Percentiles rank a stretch among this genome's conserved stretches.
Evolutionary conservation across 92 coral and sea anemone genomes (phyloP).

Genomic region (Actinernus sp.): DNA sequence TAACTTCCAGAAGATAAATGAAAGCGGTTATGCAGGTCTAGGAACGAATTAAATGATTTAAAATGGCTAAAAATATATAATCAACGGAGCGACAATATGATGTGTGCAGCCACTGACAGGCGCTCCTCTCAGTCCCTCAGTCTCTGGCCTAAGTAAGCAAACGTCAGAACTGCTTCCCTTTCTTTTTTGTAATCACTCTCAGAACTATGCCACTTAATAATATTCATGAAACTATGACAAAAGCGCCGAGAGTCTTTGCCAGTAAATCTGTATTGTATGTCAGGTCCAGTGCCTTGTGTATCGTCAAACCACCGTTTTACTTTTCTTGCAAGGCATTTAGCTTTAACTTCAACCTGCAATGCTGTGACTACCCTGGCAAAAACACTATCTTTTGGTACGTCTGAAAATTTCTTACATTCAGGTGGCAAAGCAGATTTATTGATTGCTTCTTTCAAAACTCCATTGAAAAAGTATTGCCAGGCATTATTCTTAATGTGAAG

Average conservation of each 20-base stretch:
- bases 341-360: conserved; percentile 64
- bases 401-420: conserved; percentile 36
- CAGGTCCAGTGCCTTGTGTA: conserved; percentile 62
- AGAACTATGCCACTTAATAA: conserved; percentile 29
- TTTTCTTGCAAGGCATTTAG: conserved; percentile 60
- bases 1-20: too few relatives aligned
- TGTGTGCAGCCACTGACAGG: too few relatives aligned
- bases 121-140: conserved; percentile 34
- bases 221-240: conserved; percentile 61
- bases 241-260: conserved; percentile 70
- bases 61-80: too few relatives aligned
- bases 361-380: conserved; percentile 56
- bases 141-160: conserved; percentile 31
- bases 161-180: conserved; percentile 45
- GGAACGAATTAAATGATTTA: too few relatives aligned
- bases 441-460: conserved; percentile 61
- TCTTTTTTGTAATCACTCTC: conserved; percentile 68
- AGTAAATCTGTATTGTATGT: conserved; percentile 72
- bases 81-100: too few relatives aligned
- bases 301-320: conserved; percentile 76
- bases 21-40: too few relatives aligned
- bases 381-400: conserved; percentile 53
- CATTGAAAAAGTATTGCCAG: conserved; percentile 38
- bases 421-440: conserved; percentile 49
- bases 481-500: conserved; percentile 41